These are phyloP conservation scores for Drosophila colorata DNA, from an alignment of 2,888 invertebrate species.

Conservation along the genomic window DNA sequence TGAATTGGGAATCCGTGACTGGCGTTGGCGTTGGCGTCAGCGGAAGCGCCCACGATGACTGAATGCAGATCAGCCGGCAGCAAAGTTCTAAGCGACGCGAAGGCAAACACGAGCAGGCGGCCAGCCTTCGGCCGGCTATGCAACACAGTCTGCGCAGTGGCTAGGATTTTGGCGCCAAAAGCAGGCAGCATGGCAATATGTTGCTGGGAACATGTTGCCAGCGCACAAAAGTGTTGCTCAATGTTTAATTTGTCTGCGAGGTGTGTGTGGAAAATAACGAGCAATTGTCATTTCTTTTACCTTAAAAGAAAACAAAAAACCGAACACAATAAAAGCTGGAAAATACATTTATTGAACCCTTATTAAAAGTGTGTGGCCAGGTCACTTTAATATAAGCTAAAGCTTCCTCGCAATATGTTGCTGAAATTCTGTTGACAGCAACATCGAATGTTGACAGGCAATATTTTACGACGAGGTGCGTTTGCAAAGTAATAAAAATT, in stretches of 20 bases:
- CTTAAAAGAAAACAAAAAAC: no score
- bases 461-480: neutral
- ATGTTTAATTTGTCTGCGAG: neutral
- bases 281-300: no score
- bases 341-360: no score
- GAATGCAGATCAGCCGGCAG: constrained; percentile 72
- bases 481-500: neutral
- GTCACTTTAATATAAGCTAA: no score
- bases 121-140: constrained; percentile 30
- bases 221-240: constrained; percentile 24
- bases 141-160: constrained; percentile 47
- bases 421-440: neutral
- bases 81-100: constrained; percentile 42
- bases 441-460: neutral
- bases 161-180: constrained; percentile 60
- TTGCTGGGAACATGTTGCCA: constrained; percentile 38
- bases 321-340: no score
- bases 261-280: neutral
- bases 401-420: neutral
- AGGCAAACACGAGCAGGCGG: constrained; percentile 8
- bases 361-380: no score
- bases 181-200: constrained; percentile 51
- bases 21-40: constrained; percentile 5
- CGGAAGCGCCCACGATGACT: constrained; percentile 27
- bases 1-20: constrained; percentile 52